Evolutionary conservation across 2,797 vertebrate genomes (phyloP), one percentile per base, ranked within the genome.

Genomic region (Typhlichthys eigenmanni): DNA sequence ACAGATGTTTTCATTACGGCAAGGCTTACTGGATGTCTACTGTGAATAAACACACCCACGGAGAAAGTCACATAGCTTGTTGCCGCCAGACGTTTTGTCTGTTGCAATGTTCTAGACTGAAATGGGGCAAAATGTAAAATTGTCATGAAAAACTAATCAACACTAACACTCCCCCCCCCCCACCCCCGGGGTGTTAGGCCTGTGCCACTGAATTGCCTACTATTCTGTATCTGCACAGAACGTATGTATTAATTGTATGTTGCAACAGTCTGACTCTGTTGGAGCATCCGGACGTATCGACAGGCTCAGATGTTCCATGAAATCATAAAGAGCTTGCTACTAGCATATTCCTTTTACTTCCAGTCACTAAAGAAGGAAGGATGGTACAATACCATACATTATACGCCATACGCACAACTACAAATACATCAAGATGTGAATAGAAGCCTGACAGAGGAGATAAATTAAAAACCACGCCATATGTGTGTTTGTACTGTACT

Each of bases 301-400:
- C 74, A 68, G 34, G 56, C 64, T 87, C 84, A 85, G 84, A 89
- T 80, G 82, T 78, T 79, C 83, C 76, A 86, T 79, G 71, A 85
- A 86, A 87, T 76, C 75, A 77, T 81, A 67, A 85, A 83, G 78
- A 79, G 79, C 69, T 72, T 38, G 61, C 88, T 87, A 81, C 82
- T 83, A 66, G 66, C 55, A 55, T 72, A 85, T 83, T 87, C 81
- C 76, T 81, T 88, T 83, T 85, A 83, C 74, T 69, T 67, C 24
- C 56, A 71, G 47, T 48, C 59, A 69, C 86, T 80, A 71, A 29
- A 64, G 69, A 69, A 69, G 78, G 75, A 84, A 69, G 71, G 66
- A 64, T 76, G 73, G 66, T 51, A 73, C 75, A 74, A 64, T 72
- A 70, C 73, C 70, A 81, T 80, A 61, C 63, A 84, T 85, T 74